Percentiles rank a stretch among this genome's conserved stretches.
These are phyloP conservation scores for Heliconius melpomene DNA, from an alignment of 1,140 invertebrate species.

Conservation along the genomic window DNA sequence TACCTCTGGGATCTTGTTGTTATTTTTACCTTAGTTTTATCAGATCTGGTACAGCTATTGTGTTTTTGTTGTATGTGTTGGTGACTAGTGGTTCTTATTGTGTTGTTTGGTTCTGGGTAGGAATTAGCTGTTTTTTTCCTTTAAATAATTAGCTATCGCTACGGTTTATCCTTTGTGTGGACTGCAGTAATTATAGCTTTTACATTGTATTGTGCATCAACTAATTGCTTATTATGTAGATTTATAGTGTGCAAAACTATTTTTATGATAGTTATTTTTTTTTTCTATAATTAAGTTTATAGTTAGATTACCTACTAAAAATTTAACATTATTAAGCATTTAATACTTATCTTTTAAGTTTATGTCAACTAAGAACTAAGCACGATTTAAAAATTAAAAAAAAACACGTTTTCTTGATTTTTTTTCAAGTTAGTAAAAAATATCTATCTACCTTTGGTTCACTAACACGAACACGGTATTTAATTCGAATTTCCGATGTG, in stretches of 20 bases:
- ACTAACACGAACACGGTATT: background rate
- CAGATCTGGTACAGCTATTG: background rate
- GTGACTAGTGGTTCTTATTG: background rate
- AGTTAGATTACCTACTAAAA: background rate
- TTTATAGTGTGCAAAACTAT: background rate
- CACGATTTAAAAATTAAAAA: background rate
- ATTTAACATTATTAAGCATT: background rate
- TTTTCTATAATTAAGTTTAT: too few species aligned
- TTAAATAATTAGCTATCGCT: conserved; percentile 8
- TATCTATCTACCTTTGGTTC: background rate
- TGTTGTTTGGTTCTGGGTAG: background rate
- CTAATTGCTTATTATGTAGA: background rate
- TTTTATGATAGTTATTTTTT: background rate
- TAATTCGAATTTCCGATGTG: conserved; percentile 10
- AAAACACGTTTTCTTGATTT: background rate
- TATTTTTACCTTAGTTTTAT: conserved; percentile 14
- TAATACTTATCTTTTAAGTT: too few species aligned
- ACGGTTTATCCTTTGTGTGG: background rate
- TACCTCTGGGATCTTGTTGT: background rate
- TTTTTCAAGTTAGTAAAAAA: background rate
- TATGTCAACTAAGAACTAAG: background rate
- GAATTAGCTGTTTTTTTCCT: background rate
- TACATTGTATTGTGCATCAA: conserved; percentile 1
- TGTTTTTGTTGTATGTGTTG: conserved; percentile 12
- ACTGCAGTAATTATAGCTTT: background rate